Evolutionary conservation across 1,140 invertebrate species (phyloP), one percentile per base, ranked within the genome.

Genomic region (Palaemon carinicauda): DNA sequence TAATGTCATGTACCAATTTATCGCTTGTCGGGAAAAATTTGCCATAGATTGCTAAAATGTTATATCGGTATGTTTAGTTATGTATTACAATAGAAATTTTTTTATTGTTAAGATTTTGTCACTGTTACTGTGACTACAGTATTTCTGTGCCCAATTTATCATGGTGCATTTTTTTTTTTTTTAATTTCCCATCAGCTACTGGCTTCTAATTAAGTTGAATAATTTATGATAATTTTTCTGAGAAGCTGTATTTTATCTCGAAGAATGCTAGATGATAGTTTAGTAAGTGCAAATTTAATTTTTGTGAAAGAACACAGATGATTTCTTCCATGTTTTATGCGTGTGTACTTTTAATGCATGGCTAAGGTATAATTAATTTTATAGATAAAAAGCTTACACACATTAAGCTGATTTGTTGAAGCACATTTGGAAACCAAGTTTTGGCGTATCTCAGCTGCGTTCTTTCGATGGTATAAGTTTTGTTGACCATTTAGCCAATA

Each of bases 401-500:
- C 65, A 60, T 33, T 77, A 50, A 74, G 73, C 77, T 84, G 12
- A 65, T 84, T 77, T 84, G 71, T 84, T 84, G 50, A 84, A 84
- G 73, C 82, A 84, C 73, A 31, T 56, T 53, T 33, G 53, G 56
- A 75, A 56, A 82, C 53, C 53, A 73, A 77, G 5, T 77, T 84
- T 73, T 80, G 78, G 29, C 80, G 81, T 29, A 50, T 54, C 33
- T 78, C 56, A 86, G 52, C 77, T 86, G 83, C 77, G 41, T 86
- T 86, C 83, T 86, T 79, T 86, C 60, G 80, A 71, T 56, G 60
- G 27, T 85, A 71, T 80, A 31, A 71, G 27, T 86, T 86, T 69
- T 80, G 74, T 86, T 86, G 52, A 80, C 75, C 77, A 79, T 86
- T 86, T 86, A 86, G 75, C 83, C 83, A 86, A 86, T 86, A 86